These are phyloP conservation scores for Arrhopalites spinosus DNA, from an alignment of 2,888 invertebrate species.

Conservation along the genomic window DNA sequence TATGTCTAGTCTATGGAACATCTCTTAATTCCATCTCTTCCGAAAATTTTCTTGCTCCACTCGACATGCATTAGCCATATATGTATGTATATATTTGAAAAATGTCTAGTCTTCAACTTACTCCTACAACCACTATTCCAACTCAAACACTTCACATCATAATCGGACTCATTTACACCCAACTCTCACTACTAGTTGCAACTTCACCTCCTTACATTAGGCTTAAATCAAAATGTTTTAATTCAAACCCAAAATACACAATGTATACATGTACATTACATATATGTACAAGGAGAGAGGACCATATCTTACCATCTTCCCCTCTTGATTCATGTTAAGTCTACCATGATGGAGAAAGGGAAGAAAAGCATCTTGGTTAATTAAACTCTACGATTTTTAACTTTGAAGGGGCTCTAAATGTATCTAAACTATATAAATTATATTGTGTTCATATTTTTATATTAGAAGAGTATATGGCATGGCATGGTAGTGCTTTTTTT, in stretches of 20 bases:
- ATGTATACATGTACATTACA: too few species aligned
- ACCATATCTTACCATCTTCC: neutral
- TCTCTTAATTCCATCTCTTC: slow-evolving; percentile 38
- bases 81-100: neutral
- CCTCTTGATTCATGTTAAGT: slow-evolving; percentile 1
- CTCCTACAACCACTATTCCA: slow-evolving; percentile 1
- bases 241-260: neutral
- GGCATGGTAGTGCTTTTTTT: neutral
- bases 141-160: slow-evolving; percentile 43
- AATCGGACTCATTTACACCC: slow-evolving; percentile 44
- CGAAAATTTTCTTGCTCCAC: slow-evolving; percentile 27
- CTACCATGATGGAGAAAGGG: neutral
- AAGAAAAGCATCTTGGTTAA: slow-evolving; percentile 7
- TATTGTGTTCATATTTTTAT: neutral
- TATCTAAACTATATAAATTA: neutral
- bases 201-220: neutral
- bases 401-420: neutral
- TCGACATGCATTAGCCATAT: slow-evolving; percentile 24
- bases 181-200: slow-evolving; percentile 8
- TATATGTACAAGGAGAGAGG: neutral
- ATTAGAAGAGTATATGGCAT: neutral
- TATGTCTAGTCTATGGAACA: slow-evolving; percentile 2
- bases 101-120: neutral
- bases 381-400: neutral
- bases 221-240: slow-evolving; percentile 15